Evolutionary conservation across 2,113 vertebrate genomes (phyloP).

Genomic region (Platichthys flesus): DNA sequence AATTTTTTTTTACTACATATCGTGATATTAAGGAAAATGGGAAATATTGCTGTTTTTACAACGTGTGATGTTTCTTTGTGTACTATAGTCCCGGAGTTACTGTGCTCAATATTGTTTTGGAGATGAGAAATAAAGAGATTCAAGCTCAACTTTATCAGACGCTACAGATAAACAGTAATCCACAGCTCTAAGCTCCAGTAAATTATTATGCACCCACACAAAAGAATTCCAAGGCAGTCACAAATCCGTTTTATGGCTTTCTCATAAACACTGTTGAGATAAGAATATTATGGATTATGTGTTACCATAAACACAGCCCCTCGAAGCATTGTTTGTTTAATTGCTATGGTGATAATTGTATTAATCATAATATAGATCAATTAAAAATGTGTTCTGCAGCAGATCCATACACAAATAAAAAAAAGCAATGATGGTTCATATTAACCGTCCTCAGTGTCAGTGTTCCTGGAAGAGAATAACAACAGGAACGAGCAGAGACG

Average conservation of each 20-base stretch:
- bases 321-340: conserved; percentile 28
- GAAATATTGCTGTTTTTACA: too few relatives aligned
- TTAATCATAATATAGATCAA: background rate
- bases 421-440: too few relatives aligned
- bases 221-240: background rate
- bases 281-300: conserved; percentile 22
- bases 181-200: background rate
- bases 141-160: background rate
- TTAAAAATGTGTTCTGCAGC: background rate
- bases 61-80: background rate
- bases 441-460: background rate
- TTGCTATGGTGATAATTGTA: conserved; percentile 6
- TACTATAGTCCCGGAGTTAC: background rate
- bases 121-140: background rate
- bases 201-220: background rate
- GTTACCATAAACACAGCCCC: background rate
- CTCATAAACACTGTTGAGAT: background rate
- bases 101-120: background rate
- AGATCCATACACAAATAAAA: background rate
- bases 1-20: too few relatives aligned
- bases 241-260: background rate
- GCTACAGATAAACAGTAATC: background rate
- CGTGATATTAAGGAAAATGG: too few relatives aligned
- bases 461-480: conserved; percentile 4
- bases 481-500: background rate